Conservation (phyloP, 2,113 vertebrate species). For the Polyodon spathula region DNA sequence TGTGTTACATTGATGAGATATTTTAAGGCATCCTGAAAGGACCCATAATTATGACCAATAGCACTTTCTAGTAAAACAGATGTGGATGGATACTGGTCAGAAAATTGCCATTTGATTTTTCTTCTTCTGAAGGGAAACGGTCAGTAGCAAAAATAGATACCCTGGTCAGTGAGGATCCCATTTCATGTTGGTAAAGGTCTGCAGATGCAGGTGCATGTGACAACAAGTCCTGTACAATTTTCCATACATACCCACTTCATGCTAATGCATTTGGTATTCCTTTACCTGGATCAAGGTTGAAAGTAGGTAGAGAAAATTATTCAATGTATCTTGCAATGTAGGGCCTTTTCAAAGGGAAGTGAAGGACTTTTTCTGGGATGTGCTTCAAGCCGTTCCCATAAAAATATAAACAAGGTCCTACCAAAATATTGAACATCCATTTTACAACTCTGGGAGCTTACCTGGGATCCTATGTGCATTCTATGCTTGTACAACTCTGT, state of each 20-base stretch:
- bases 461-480: conserved; percentile 18
- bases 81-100: not conserved
- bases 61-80: conserved; percentile 6
- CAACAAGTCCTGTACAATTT: conserved; percentile 6
- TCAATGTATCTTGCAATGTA: not conserved
- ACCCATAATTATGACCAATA: not conserved
- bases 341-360: not conserved
- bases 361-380: not conserved
- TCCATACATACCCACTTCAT: not conserved
- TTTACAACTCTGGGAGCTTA: not conserved
- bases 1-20: conserved; percentile 10
- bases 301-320: not conserved
- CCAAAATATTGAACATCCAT: too few relatives aligned
- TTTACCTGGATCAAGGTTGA: conserved; percentile 1
- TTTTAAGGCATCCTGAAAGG: conserved; percentile 10
- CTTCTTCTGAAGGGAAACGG: not conserved
- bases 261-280: conserved; percentile 16
- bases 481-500: conserved; percentile 12
- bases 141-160: conserved; percentile 9
- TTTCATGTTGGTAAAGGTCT: conserved; percentile 8
- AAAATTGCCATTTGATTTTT: conserved; percentile 7
- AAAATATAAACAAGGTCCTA: too few relatives aligned
- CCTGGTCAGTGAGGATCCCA: conserved; percentile 12
- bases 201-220: conserved; percentile 12
- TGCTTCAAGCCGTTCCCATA: not conserved